phyloP scores from a whole-genome alignment of 2,113 vertebrate species.

The Larimichthys polyactis region DNA sequence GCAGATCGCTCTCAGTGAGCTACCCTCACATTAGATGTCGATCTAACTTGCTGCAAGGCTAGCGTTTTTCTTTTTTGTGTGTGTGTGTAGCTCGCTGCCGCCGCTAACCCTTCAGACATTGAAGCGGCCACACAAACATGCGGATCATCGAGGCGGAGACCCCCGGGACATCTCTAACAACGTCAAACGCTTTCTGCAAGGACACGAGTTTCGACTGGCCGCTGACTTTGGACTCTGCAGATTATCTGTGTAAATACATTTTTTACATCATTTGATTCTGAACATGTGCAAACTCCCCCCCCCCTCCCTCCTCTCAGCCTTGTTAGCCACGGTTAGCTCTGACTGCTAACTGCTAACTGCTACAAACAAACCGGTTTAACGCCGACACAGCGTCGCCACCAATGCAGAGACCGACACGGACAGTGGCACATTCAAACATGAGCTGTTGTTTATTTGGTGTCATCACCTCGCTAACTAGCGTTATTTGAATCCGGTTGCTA shows the following conservation, averaged over 20 bases:
- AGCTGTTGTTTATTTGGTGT: not conserved
- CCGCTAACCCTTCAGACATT: constrained; percentile 61
- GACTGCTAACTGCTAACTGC: constrained; percentile 69
- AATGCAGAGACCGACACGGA: not conserved
- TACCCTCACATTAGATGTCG: constrained; percentile 55
- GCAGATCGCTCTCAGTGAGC: constrained; percentile 31
- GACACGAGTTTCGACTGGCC: constrained; percentile 79
- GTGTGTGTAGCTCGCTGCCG: constrained; percentile 75
- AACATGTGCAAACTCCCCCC: constrained; percentile 64
- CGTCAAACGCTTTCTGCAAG: constrained; percentile 60
- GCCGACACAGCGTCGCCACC: not conserved
- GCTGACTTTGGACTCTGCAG: constrained; percentile 74
- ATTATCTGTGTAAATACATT: constrained; percentile 71
- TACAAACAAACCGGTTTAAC: constrained; percentile 68
- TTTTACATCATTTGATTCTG: constrained; percentile 6
- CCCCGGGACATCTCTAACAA: constrained; percentile 72
- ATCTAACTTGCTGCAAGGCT: constrained; percentile 73
- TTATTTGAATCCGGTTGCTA: not conserved
- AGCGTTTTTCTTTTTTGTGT: constrained; percentile 31
- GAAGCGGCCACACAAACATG: constrained; percentile 81
- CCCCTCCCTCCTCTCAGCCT: constrained; percentile 35
- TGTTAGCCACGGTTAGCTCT: constrained; percentile 30
- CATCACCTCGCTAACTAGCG: not conserved
- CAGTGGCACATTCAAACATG: not conserved
- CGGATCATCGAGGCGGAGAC: constrained; percentile 79